Evolutionary conservation across 1,140 invertebrate species (phyloP), one percentile per base, ranked within the genome.

Genomic region (Papilio dardanus): DNA sequence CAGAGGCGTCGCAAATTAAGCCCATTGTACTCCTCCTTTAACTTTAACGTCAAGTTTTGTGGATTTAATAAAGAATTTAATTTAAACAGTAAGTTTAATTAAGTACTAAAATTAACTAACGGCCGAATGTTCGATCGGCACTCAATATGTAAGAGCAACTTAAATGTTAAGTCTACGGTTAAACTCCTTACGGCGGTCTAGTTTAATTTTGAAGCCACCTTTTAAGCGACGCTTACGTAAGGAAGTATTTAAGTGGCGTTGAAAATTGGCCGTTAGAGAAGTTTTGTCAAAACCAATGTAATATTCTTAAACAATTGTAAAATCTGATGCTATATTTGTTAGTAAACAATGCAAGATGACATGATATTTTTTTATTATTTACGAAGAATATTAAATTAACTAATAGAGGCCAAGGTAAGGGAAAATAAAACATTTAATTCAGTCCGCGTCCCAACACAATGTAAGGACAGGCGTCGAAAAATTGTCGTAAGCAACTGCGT

Each of bases 401-500:
- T 14, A 28, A 62, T 62, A 14, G 54, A 62, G 54, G 54, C 54
- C 54, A 62, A 62, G 54, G 54, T 62, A 62, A 62, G 10, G 8
- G 21, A 62, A 62, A 62, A 62, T 21, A 24, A 54, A 8, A 28
- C 54, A 28, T 62, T 62, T 62, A 62, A 62, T 62, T 62, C 54
- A 28, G 31, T 5, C 14, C 30, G 30, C 65, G 65, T 37, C 35
- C 37, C 35, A 69, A 42, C 67, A 69, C 67, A 62, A 62, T 62
- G 54, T 62, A 62, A 62, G 54, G 54, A 62, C 54, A 62, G 54
- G 24, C 54, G 54, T 28, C 58, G 68, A 12, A 42, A 73, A 62
- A 67, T 73, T 21, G 16, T 54, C 30, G 28, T 50, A 30, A 42
- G 54, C 62, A 77, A 76, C 65, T 46, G 62, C 6, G 30, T 4